Percentiles rank a stretch among this genome's conserved stretches.
phyloP scores from a whole-genome alignment of 2,888 invertebrate genomes.

The Gymnocheta viridis region DNA sequence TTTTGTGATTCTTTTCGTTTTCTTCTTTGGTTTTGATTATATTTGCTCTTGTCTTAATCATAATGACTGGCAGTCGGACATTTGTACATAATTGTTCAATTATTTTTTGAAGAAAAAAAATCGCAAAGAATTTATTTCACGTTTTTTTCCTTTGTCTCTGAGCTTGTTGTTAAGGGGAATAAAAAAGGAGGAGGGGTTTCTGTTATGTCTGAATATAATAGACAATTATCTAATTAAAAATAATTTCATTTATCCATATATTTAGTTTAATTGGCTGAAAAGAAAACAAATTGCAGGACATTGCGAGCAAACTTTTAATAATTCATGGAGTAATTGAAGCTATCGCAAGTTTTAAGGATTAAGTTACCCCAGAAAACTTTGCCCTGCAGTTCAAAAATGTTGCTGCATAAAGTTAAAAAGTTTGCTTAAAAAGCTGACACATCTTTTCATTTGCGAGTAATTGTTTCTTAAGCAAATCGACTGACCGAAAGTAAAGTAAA shows the following conservation, averaged over 20 bases:
- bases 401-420: too few relatives aligned
- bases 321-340: not conserved
- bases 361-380: not conserved
- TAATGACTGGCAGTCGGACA: conserved; percentile 80
- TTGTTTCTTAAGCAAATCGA: too few relatives aligned
- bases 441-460: too few relatives aligned
- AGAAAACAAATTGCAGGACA: not conserved
- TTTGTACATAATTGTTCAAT: conserved; percentile 81
- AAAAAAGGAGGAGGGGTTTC: not conserved
- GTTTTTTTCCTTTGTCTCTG: conserved; percentile 4
- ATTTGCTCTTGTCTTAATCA: conserved; percentile 73
- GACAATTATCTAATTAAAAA: conserved; percentile 65
- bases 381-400: not conserved
- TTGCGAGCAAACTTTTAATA: not conserved
- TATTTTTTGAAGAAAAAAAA: conserved; percentile 72
- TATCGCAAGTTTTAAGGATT: not conserved
- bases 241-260: conserved; percentile 51
- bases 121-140: conserved; percentile 32
- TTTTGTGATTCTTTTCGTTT: conserved; percentile 55
- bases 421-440: too few relatives aligned
- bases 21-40: conserved; percentile 40
- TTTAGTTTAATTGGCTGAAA: conserved; percentile 25
- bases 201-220: conserved; percentile 56
- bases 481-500: too few relatives aligned
- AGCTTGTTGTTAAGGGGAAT: conserved; percentile 27